Evolutionary conservation across 2,888 invertebrate species (phyloP), one percentile per base, ranked within the genome.

Genomic region (Nomada fucata): DNA sequence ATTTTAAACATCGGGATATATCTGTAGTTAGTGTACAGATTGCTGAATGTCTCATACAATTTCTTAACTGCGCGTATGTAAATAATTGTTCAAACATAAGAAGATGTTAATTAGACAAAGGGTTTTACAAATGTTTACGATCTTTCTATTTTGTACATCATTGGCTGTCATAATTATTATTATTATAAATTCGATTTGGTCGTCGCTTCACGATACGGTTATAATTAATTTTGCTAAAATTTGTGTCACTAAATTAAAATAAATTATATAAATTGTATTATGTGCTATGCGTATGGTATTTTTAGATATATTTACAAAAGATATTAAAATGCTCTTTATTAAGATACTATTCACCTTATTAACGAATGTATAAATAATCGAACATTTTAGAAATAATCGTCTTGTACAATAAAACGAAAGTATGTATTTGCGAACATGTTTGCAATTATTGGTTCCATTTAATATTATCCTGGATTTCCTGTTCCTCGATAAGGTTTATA

Each of bases 251-350:
- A 75, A 79, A 60, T 72, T 81, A 69, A 59, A 65, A 26, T 75
- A 74, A 79, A 67, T 75, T 80, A 65, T 80, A 57, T 80, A 57
- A 57, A 71, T 72, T 63, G 52, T 76, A 76, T 75, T 65, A 69
- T 57, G 65, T 78, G 75, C 64, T 65, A 23, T 57, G 65, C 52
- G 57, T 73, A 79, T 63, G 59, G 47, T 84, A 80, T 84, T 84
- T 84, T 84, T 84, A 65, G 81, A 81, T 71, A 75, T 67, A 74
- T 81, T 78, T 84, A 84, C 69, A 71, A 69, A 71, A 64, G 47
- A 72, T 75, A 82, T 75, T 78, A 53, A 75, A 78, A 69, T 42
- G 70, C 61, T 71, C 71, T 47, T 73, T 82, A 69, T 60, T 65
- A 60, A 44, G 65, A 47, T 60, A 65, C 36, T 65, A 65, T 72